phyloP scores from a whole-genome alignment of 2,888 invertebrate species.

The Ametastegia equiseti region DNA sequence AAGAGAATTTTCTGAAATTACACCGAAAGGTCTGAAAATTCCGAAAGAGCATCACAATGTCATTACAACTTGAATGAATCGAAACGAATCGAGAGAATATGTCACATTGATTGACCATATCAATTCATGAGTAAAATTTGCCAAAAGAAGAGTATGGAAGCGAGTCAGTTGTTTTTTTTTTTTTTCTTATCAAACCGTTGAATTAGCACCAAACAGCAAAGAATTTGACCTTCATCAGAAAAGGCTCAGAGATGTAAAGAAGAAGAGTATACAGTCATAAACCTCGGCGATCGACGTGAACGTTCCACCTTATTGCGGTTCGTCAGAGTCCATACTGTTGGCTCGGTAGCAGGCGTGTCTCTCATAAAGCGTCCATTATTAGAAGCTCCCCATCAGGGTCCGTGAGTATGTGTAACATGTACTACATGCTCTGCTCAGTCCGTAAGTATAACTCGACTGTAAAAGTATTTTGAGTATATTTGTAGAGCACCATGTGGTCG shows the following conservation, averaged over 20 bases:
- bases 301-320: constrained; percentile 1
- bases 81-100: too few species aligned
- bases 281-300: not conserved
- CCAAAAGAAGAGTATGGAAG: too few species aligned
- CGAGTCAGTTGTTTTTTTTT: too few species aligned
- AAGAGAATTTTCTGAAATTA: too few species aligned
- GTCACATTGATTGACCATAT: too few species aligned
- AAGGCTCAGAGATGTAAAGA: not conserved
- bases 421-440: not conserved
- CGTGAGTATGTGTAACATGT: constrained; percentile 16
- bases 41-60: too few species aligned
- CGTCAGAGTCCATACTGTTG: constrained; percentile 34
- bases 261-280: not conserved
- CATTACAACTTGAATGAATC: too few species aligned
- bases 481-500: constrained; percentile 65
- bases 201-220: not conserved
- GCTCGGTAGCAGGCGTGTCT: constrained; percentile 36
- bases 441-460: constrained; percentile 14
- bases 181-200: not conserved
- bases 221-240: not conserved
- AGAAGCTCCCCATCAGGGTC: constrained; percentile 66
- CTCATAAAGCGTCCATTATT: constrained; percentile 71
- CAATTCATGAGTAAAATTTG: too few species aligned
- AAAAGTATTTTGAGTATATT: constrained; percentile 47
- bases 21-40: too few species aligned